A percentile compares a stretch with the other conserved stretches of the same genome.
Evolutionary conservation across 2,113 vertebrate species (phyloP).

Genomic region (Proterorhinus semilunaris): DNA sequence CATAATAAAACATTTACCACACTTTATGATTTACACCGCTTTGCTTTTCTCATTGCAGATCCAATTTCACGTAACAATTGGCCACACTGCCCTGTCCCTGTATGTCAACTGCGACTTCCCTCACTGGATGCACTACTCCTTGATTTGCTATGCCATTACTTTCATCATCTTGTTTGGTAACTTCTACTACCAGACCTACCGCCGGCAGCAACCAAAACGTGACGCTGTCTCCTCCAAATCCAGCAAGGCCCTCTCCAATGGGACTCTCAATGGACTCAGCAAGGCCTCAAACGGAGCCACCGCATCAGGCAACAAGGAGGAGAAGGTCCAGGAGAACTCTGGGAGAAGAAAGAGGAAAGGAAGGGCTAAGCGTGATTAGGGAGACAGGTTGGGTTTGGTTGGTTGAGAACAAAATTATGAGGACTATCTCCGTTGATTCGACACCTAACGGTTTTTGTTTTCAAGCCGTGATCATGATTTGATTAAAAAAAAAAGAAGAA

Average conservation of each 20-base stretch:
- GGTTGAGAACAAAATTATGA: conserved; percentile 39
- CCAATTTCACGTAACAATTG: conserved; percentile 97
- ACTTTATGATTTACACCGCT: not conserved
- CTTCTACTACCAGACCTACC: conserved; percentile 98
- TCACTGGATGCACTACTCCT: conserved; percentile 99
- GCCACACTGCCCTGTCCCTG: conserved; percentile 95
- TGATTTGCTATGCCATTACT: conserved; percentile 94
- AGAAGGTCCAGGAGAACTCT: conserved; percentile 82
- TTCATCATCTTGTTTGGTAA: conserved; percentile 97
- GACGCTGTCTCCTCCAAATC: conserved; percentile 75
- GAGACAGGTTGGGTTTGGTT: conserved; percentile 43
- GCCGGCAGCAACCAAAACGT: conserved; percentile 86
- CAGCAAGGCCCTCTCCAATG: conserved; percentile 82
- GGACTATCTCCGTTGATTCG: conserved; percentile 39
- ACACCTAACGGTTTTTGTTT: conserved; percentile 37
- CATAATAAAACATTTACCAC: not conserved
- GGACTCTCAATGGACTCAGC: conserved; percentile 83
- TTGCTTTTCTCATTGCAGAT: conserved; percentile 59
- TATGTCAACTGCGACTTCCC: conserved; percentile 98
- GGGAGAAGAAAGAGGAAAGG: conserved; percentile 90
- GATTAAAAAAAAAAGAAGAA: conserved; percentile 29
- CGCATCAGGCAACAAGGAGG: conserved; percentile 79
- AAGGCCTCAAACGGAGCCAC: conserved; percentile 81
- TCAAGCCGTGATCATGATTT: conserved; percentile 58
- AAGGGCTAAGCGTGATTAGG: conserved; percentile 94